Evolutionary conservation across 2,113 vertebrate species (phyloP), one percentile per base, ranked within the genome.

Genomic region (Tupaia tana): DNA sequence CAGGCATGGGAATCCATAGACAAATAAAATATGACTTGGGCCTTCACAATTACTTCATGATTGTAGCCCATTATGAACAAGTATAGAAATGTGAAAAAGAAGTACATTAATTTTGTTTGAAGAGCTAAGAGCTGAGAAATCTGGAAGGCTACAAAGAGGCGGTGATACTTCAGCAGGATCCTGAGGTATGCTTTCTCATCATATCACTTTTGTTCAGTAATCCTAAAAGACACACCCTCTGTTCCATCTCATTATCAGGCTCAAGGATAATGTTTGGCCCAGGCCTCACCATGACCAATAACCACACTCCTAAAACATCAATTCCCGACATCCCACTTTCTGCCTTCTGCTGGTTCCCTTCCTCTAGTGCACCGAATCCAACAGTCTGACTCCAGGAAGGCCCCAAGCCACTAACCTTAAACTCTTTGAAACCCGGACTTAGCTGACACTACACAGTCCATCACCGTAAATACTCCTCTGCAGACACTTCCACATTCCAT

Each of bases 401-500:
- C 20, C 11, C 91, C 59, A 29, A 66, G 15, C 24, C 15, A 78
- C 3, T 58, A 34, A 67, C 19, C 12, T 27, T 94, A 31, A 56
- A 59, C 20, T 81, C 56, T 90, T 73, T 58, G 56, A 64, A 87
- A 52, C 34, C 34, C 59, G 89, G 74, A 84, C 61, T 69, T 96
- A 74, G 63, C 90, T 89, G 58, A 86, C 64, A 91, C 52, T 52
- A 29, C 59, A 91, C 0, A 34, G 29, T 82, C 85, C 77, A 83
- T 70, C 24, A 86, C 66, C 78, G 92, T 63, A 91, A 86, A 97
- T 69, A 95, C 34, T 70, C 71, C 56, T 96, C 80, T 96, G 85
- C 61, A 92, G 54, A 94, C 3, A 90, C 89, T 92, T 84, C 80
- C 61, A 90, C 88, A 94, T 74, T 87, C 71, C 81, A 86, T 94